phyloP scores from a whole-genome alignment of 2,113 vertebrate species.

The Pristiophorus japonicus region DNA sequence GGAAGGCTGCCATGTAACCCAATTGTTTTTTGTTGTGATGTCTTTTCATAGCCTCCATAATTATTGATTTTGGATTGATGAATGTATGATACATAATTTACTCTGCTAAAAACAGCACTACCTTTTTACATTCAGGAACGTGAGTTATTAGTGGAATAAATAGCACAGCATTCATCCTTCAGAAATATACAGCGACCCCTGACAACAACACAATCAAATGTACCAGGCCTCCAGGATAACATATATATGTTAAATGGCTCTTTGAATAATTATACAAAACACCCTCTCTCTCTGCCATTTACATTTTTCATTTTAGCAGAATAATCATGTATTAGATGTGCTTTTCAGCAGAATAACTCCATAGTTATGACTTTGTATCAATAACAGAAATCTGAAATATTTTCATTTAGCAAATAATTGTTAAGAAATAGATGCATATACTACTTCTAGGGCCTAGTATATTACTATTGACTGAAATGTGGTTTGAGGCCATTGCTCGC shows the following conservation, averaged over 20 bases:
- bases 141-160: neutral
- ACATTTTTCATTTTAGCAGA: neutral
- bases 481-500: no score
- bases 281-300: neutral
- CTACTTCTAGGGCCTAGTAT: neutral
- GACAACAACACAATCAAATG: neutral
- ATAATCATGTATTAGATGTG: neutral
- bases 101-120: neutral
- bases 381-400: neutral
- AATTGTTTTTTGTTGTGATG: neutral
- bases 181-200: neutral
- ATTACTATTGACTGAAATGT: conserved; percentile 1
- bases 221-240: neutral
- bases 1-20: neutral
- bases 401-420: neutral
- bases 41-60: conserved; percentile 21
- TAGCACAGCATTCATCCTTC: conserved; percentile 2
- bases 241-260: neutral
- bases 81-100: conserved; percentile 18
- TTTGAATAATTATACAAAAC: conserved; percentile 13
- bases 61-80: conserved; percentile 25
- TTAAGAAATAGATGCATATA: neutral
- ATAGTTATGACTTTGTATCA: neutral
- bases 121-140: neutral
- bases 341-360: neutral